Evolutionary conservation across 92 coral and sea anemone genomes (phyloP).

Genomic region (Hydrozoanthus gracilis): DNA sequence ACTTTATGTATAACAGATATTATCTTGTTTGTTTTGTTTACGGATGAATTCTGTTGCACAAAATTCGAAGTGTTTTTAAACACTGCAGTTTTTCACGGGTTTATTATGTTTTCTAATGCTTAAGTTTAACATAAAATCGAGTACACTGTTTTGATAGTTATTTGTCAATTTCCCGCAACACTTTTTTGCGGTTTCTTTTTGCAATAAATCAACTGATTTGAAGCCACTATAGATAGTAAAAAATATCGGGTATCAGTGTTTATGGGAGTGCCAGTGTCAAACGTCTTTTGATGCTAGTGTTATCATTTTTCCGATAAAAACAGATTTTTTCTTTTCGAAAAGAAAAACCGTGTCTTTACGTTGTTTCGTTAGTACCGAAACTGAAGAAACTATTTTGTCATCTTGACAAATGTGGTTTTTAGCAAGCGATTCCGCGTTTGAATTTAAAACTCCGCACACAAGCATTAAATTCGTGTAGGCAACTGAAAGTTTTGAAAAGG

Average conservation of each 20-base stretch:
- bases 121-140: constrained; percentile 16
- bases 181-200: constrained; percentile 27
- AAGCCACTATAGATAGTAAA: constrained; percentile 27
- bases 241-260: background rate
- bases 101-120: background rate
- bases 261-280: background rate
- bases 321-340: background rate
- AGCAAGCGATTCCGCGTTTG: background rate
- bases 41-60: background rate
- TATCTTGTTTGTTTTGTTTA: background rate
- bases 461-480: constrained; percentile 8
- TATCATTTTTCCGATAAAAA: background rate
- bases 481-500: background rate
- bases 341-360: background rate
- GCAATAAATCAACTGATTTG: constrained; percentile 39
- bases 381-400: background rate
- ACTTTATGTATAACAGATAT: background rate
- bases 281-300: background rate
- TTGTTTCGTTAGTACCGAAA: background rate
- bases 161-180: constrained; percentile 18
- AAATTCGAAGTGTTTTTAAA: background rate
- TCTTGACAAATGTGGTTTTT: constrained; percentile 21
- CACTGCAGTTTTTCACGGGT: background rate
- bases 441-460: constrained; percentile 13
- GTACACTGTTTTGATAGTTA: background rate